Percentiles rank a stretch among this genome's conserved stretches.
Conservation (phyloP, 2,113 vertebrate genomes). For the Pygoscelis antarcticus region DNA sequence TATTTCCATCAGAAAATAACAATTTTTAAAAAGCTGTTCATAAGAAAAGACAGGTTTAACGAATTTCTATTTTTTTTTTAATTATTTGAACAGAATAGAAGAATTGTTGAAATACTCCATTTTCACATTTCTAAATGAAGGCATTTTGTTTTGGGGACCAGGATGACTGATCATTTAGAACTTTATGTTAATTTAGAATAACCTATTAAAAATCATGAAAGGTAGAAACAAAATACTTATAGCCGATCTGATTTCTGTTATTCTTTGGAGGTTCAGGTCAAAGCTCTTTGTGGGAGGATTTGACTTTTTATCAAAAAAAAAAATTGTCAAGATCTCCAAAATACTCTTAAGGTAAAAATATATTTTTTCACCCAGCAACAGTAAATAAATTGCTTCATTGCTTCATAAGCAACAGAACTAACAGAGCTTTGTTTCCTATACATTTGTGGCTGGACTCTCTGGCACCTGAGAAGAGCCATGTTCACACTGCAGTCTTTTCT, state of each 20-base stretch:
- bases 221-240: background rate
- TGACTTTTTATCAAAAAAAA: background rate
- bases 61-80: background rate
- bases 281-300: background rate
- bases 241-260: background rate
- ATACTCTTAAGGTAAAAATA: background rate
- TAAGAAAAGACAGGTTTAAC: background rate
- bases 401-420: background rate
- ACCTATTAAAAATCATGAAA: background rate
- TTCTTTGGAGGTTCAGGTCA: background rate
- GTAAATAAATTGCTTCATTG: background rate
- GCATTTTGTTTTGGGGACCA: background rate
- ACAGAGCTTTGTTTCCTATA: background rate
- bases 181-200: background rate
- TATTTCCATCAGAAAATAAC: background rate
- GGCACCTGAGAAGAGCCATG: background rate
- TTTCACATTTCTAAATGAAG: background rate
- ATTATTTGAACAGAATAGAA: background rate
- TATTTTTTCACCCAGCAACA: background rate
- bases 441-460: background rate
- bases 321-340: background rate
- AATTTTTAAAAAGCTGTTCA: background rate
- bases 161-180: background rate
- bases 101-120: background rate
- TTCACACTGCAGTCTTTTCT: background rate